Percentiles rank a stretch among this genome's conserved stretches.
Conservation (phyloP, 2,888 invertebrate genomes). For the Lottia scabra region DNA sequence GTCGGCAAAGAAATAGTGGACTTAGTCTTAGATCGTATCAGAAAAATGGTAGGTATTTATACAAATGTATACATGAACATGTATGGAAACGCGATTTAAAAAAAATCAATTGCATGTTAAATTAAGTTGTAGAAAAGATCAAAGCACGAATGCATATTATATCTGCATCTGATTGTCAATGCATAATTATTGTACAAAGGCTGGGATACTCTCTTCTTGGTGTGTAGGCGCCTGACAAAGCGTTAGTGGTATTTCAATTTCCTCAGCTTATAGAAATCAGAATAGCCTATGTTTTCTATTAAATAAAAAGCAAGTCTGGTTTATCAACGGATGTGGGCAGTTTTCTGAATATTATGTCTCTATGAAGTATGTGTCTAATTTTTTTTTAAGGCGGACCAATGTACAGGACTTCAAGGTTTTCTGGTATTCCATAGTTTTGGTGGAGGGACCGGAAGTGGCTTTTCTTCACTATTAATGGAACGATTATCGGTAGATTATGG, state of each 20-base stretch:
- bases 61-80: background rate
- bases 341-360: too few species aligned
- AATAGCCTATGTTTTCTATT: too few species aligned
- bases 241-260: too few species aligned
- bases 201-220: too few species aligned
- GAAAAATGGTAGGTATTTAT: constrained; percentile 67
- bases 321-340: too few species aligned
- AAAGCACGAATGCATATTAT: too few species aligned
- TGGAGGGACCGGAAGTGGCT: constrained; percentile 73
- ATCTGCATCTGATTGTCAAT: background rate
- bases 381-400: constrained; percentile 55
- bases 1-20: constrained; percentile 86
- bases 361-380: background rate
- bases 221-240: too few species aligned
- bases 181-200: too few species aligned
- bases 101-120: too few species aligned
- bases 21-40: constrained; percentile 70
- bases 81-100: background rate
- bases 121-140: too few species aligned
- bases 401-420: constrained; percentile 66
- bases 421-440: constrained; percentile 63
- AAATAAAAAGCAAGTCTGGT: too few species aligned
- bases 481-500: constrained; percentile 85
- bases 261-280: too few species aligned
- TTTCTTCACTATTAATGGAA: constrained; percentile 89